Conservation (phyloP, 2,113 vertebrate genomes). For the Brachyhypopomus gauderio region DNA sequence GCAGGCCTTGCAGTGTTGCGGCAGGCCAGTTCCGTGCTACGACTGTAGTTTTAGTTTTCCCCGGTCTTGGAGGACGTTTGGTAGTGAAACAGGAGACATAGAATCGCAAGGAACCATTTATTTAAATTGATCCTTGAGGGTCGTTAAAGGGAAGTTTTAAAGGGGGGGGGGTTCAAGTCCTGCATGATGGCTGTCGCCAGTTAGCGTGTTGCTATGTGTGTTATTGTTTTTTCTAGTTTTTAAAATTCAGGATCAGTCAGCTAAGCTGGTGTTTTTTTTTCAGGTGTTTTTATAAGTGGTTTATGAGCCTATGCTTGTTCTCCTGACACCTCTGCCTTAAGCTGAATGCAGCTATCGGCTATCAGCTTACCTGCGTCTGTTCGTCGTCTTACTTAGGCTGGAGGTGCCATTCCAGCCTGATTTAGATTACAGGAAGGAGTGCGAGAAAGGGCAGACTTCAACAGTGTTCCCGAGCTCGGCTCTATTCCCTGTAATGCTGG, state of each 20-base stretch:
- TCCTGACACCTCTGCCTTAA: not conserved
- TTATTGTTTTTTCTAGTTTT: not conserved
- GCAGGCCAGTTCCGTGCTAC: not conserved
- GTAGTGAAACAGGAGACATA: not conserved
- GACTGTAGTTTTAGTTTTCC: not conserved
- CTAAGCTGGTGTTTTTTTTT: too few species aligned
- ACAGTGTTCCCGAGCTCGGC: not conserved
- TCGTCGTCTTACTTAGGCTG: slow-evolving; percentile 1
- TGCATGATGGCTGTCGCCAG: too few species aligned
- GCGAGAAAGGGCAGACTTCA: not conserved
- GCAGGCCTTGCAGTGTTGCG: slow-evolving; percentile 31
- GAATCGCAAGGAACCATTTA: not conserved
- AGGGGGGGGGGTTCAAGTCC: not conserved
- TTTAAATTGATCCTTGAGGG: not conserved
- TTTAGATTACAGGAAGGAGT: slow-evolving; percentile 16
- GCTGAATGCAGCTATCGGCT: not conserved
- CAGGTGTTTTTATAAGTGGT: not conserved
- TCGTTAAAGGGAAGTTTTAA: not conserved
- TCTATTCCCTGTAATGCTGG: not conserved
- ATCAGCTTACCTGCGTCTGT: not conserved
- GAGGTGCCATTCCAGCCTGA: not conserved
- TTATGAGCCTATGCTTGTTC: not conserved
- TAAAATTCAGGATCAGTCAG: too few species aligned
- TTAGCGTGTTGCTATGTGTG: not conserved
- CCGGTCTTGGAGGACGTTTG: too few species aligned